phyloP scores from a whole-genome alignment of 1,140 invertebrate genomes.

The Dreissena rostriformis region DNA sequence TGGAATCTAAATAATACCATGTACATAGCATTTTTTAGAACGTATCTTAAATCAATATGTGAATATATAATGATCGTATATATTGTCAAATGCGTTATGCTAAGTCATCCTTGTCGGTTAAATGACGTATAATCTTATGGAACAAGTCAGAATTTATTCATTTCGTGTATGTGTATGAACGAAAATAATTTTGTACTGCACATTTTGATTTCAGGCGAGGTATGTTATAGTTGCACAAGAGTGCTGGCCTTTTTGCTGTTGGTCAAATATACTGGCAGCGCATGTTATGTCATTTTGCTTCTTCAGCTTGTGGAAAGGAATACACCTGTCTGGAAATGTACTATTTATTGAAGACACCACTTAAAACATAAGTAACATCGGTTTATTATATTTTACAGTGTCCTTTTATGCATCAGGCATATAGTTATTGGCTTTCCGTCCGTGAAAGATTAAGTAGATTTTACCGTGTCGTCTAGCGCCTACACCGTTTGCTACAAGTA shows the following conservation, averaged over 20 bases:
- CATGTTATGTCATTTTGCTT: constrained; percentile 82
- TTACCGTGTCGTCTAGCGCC: too few species aligned
- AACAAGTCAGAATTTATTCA: too few species aligned
- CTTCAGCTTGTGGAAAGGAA: constrained; percentile 87
- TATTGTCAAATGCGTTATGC: too few species aligned
- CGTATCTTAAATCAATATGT: too few species aligned
- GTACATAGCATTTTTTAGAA: too few species aligned
- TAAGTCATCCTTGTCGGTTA: too few species aligned
- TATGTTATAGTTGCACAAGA: constrained; percentile 94
- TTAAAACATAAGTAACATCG: neutral
- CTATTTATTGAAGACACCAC: constrained; percentile 41
- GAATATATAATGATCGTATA: too few species aligned
- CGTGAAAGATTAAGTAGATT: neutral
- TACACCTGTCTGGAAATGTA: constrained; percentile 98
- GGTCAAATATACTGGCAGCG: constrained; percentile 81
- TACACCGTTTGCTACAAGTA: too few species aligned
- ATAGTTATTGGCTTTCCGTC: neutral
- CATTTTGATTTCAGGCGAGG: constrained; percentile 87
- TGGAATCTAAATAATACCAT: too few species aligned
- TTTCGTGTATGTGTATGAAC: too few species aligned
- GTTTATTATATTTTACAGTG: neutral
- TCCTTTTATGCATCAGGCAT: neutral
- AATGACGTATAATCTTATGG: too few species aligned
- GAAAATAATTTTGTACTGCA: neutral
- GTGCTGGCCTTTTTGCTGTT: constrained; percentile 79